Percentiles rank a stretch among this genome's conserved stretches.
Evolutionary conservation across 1,140 invertebrate species (phyloP).

Genomic region (Drosophila repletoides): DNA sequence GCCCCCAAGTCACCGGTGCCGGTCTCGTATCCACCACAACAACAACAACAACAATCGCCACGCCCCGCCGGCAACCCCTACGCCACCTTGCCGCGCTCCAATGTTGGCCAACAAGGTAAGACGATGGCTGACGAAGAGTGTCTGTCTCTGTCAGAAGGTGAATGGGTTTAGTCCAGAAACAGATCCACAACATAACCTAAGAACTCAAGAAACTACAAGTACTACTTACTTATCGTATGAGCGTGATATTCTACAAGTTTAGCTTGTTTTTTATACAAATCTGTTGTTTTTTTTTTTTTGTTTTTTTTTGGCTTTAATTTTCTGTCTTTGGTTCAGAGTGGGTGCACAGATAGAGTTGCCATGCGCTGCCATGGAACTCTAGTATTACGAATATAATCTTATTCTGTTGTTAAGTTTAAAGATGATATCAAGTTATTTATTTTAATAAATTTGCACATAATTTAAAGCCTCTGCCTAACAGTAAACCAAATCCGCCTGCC

Average conservation of each 20-base stretch:
- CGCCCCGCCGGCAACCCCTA: slow-evolving; percentile 66
- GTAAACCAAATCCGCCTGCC: slow-evolving; percentile 4
- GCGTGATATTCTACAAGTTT: slow-evolving; percentile 23
- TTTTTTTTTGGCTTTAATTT: not conserved
- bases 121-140: slow-evolving; percentile 57
- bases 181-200: not conserved
- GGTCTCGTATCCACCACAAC: slow-evolving; percentile 67
- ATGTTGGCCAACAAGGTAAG: slow-evolving; percentile 81
- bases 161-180: slow-evolving; percentile 64
- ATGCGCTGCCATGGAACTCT: not conserved
- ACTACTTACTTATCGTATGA: slow-evolving; percentile 6
- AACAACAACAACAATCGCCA: slow-evolving; percentile 64
- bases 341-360: not conserved
- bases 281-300: not conserved
- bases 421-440: slow-evolving; percentile 16
- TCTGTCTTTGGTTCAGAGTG: not conserved
- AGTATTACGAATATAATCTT: slow-evolving; percentile 29
- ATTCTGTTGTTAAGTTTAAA: slow-evolving; percentile 35
- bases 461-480: not conserved
- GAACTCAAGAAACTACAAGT: slow-evolving; percentile 3
- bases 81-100: slow-evolving; percentile 76
- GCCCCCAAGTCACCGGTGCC: slow-evolving; percentile 76
- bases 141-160: slow-evolving; percentile 64
- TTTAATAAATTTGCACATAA: slow-evolving; percentile 31
- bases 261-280: slow-evolving; percentile 2